Percentiles rank a stretch among this genome's conserved stretches.
These are phyloP conservation scores for Tachypleus tridentatus DNA, from an alignment of 1,140 invertebrate species.

Conservation along the genomic window DNA sequence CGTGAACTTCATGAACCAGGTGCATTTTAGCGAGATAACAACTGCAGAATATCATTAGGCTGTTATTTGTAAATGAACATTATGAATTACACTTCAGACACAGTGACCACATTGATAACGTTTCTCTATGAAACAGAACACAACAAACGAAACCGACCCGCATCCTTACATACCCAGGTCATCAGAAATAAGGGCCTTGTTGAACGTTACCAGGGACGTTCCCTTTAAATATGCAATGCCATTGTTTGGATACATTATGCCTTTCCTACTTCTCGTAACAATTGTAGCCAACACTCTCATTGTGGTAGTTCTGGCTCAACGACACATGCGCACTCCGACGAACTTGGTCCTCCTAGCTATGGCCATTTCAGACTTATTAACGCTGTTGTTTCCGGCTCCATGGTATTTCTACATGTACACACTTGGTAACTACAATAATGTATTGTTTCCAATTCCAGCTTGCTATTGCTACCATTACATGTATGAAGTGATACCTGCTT, in stretches of 20 bases:
- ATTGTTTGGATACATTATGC: conserved; percentile 62
- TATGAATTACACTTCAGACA: no score
- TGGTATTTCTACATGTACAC: conserved; percentile 74
- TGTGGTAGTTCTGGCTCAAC: conserved; percentile 51
- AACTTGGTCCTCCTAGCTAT: conserved; percentile 60
- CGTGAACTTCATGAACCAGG: no score
- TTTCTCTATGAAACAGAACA: no score
- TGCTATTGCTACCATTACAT: conserved; percentile 60
- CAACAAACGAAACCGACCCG: no score
- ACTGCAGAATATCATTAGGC: no score
- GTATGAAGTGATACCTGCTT: conserved; percentile 60
- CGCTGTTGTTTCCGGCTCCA: conserved; percentile 72
- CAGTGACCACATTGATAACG: no score
- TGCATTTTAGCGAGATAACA: no score
- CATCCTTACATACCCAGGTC: no score
- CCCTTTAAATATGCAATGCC: conserved; percentile 49
- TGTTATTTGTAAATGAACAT: no score
- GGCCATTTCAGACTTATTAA: conserved; percentile 87
- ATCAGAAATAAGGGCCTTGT: not conserved
- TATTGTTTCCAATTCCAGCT: conserved; percentile 52
- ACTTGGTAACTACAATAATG: conserved; percentile 67
- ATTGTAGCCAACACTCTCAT: conserved; percentile 83
- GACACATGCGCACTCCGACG: conserved; percentile 52
- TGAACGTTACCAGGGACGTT: conserved; percentile 24
- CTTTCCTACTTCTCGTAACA: conserved; percentile 70